Percentiles rank a stretch among this genome's conserved stretches.
Conservation (phyloP, 2,113 vertebrate species). For the Phrynosoma blainvillii region DNA sequence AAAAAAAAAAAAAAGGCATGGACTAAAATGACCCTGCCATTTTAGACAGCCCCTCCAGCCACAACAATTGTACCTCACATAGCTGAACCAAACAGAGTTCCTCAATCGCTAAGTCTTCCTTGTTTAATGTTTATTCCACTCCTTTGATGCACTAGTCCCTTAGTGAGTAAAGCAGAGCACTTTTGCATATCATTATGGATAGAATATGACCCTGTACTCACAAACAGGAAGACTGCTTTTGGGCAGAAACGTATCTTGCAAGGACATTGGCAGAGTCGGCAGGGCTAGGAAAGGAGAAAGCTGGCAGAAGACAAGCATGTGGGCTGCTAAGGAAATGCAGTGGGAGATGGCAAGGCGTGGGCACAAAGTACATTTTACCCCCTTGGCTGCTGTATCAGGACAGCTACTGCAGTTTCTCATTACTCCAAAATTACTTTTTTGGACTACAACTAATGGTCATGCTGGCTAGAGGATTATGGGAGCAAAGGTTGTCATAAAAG, state of each 20-base stretch:
- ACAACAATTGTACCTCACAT: not conserved
- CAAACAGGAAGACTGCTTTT: not conserved
- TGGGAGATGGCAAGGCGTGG: not conserved
- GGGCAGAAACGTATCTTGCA: not conserved
- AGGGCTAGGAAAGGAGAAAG: not conserved
- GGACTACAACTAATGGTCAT: too few species aligned
- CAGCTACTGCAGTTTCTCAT: not conserved
- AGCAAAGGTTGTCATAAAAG: too few species aligned
- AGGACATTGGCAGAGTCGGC: not conserved
- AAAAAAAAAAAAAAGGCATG: not conserved
- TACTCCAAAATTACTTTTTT: too few species aligned
- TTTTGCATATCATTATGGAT: rapidly evolving
- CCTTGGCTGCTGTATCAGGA: not conserved
- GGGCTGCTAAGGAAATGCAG: not conserved
- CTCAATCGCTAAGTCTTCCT: not conserved
- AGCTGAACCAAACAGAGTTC: constrained; percentile 25
- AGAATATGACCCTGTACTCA: not conserved
- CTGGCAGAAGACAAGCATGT: not conserved
- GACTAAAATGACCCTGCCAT: not conserved
- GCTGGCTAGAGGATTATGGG: not conserved
- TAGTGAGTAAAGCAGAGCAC: not conserved
- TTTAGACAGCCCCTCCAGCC: not conserved
- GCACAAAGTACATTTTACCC: not conserved
- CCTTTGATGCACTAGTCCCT: not conserved
- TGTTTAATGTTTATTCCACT: rapidly evolving